phyloP scores from a whole-genome alignment of 2,888 invertebrate species.

The Pterobdella sp. region DNA sequence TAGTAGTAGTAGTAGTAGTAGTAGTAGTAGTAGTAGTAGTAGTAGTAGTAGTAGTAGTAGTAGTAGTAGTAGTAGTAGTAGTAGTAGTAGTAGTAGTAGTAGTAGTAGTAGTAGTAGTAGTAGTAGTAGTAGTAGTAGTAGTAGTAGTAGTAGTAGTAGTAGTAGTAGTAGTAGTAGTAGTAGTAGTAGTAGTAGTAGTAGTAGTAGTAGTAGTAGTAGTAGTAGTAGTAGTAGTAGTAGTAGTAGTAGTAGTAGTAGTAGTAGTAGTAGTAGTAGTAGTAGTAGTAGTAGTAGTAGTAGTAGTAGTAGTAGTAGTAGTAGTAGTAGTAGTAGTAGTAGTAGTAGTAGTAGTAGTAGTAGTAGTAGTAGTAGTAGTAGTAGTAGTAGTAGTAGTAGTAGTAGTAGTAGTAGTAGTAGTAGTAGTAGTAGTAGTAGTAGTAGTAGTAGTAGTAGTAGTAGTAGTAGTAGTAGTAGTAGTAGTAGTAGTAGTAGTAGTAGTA shows the following conservation, averaged over 20 bases:
- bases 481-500: conserved; percentile 15
- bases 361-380: conserved; percentile 15
- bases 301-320: conserved; percentile 12
- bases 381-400: conserved; percentile 16
- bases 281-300: not conserved
- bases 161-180: not conserved
- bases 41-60: conserved; percentile 16
- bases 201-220: conserved; percentile 23
- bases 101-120: conserved; percentile 16
- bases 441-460: conserved; percentile 16
- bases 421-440: conserved; percentile 15
- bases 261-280: conserved; percentile 29
- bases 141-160: conserved; percentile 16
- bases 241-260: conserved; percentile 26
- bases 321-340: conserved; percentile 13
- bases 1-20: conserved; percentile 15
- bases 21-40: conserved; percentile 16
- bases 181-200: conserved; percentile 4
- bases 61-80: conserved; percentile 15
- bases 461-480: conserved; percentile 16
- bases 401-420: conserved; percentile 16
- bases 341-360: conserved; percentile 16
- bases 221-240: conserved; percentile 28
- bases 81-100: conserved; percentile 16
- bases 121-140: conserved; percentile 15